Base-by-base conservation (phyloP, 2,888 invertebrate species). In the Strigamia crassipes region DNA sequence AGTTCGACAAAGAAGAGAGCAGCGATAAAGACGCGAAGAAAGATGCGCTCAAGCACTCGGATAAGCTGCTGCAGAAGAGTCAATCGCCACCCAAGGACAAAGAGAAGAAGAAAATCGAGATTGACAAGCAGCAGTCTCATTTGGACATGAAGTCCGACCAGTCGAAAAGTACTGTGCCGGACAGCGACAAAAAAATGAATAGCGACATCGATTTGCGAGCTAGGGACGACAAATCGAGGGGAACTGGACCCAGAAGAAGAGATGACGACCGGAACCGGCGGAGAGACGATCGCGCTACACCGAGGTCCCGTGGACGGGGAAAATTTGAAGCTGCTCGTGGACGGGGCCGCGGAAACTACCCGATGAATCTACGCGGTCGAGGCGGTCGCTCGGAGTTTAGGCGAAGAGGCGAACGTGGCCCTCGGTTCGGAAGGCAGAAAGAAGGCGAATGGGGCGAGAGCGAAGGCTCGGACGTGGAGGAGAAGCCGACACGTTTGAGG, bases 151-250 rank as follows among this genome's bases (percentile, higher is more conserved):
- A 83, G 78, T 83, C 12, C 18, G 79, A 82, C 9, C 83, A 84
- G 73, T 78, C 77, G 42, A 27, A 80, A 46, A 84, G 83, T 77
- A 46, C 38, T 31, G 61, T 79, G 81, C 79, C 81, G 12, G 42
- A 34, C n/a, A 18, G 31, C 23, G 89, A 89, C 83, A 90, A 90
- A 84, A 86, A 86, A 41, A 90, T 46, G 83, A 82, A 84, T 79
- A 82, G 78, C 84, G 78, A 66, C 4, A 92, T 92, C 23, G 90
- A 91, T 83, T 90, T 90, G 84, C 91, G 56, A 18, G 18, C 91
- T 34, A 91, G 91, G 82, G 84, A 82, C 23, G 82, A 82, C 51
- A 78, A 46, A 78, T 81, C 83, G 27, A 83, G 83, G 21, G 81
- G 73, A 27, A 18, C 42, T 3, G 41, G 66, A 10, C 27, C 66